phyloP scores from a whole-genome alignment of 2,888 invertebrate species.

The Leptura quadrifasciata region DNA sequence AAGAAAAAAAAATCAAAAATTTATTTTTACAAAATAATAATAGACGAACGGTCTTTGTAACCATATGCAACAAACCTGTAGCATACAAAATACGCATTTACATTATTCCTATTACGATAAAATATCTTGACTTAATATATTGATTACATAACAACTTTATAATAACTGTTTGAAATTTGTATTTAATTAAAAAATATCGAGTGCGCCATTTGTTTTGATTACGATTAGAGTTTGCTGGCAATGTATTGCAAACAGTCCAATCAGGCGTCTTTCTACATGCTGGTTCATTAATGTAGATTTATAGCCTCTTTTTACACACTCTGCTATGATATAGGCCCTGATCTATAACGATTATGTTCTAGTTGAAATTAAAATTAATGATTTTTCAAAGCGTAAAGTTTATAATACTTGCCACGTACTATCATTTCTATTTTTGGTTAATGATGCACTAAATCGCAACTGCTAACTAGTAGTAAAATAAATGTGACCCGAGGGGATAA shows the following conservation, averaged over 20 bases:
- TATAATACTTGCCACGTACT: slow-evolving; percentile 1
- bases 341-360: neutral
- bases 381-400: neutral
- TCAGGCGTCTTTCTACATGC: neutral
- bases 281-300: too few species aligned
- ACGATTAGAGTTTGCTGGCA: neutral
- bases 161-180: neutral
- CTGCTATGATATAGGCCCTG: neutral
- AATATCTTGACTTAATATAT: too few species aligned
- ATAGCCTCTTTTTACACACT: neutral
- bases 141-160: too few species aligned
- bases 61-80: too few species aligned
- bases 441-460: slow-evolving; percentile 13
- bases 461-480: slow-evolving; percentile 22
- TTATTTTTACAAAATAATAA: too few species aligned
- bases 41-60: too few species aligned
- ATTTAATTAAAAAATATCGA: neutral
- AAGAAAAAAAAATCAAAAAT: too few species aligned
- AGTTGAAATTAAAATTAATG: slow-evolving; percentile 19
- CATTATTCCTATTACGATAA: too few species aligned
- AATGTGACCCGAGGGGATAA: slow-evolving; percentile 12
- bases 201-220: neutral
- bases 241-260: neutral
- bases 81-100: too few species aligned
- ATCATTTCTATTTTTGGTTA: slow-evolving; percentile 17